A percentile compares a stretch with the other conserved stretches of the same genome.
phyloP scores from a whole-genome alignment of 2,888 invertebrate species.

The Drosophila kuntzei region DNA sequence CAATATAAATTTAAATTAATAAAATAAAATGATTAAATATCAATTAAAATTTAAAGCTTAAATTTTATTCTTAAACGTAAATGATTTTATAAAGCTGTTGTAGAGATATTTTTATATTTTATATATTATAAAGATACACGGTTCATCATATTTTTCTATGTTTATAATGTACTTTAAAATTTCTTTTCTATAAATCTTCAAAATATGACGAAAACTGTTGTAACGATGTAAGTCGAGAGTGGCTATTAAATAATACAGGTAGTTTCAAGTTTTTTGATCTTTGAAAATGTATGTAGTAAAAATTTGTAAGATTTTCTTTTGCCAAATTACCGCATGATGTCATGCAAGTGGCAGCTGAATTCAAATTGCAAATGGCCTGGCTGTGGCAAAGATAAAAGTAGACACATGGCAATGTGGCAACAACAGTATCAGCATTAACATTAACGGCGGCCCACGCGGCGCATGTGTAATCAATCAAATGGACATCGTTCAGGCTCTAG shows the following conservation, averaged over 20 bases:
- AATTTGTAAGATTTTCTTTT: conserved; percentile 10
- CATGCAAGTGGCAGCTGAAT: conserved; percentile 3
- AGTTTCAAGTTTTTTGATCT: background rate
- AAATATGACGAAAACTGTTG: background rate
- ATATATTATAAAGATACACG: too few relatives aligned
- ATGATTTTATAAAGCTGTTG: too few relatives aligned
- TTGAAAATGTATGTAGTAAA: conserved; percentile 1
- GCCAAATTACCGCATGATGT: conserved; percentile 16
- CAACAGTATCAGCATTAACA: conserved; percentile 42
- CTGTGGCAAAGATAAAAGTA: conserved; percentile 8
- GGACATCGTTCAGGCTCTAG: conserved; percentile 48
- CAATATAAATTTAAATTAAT: too few relatives aligned
- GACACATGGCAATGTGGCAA: conserved; percentile 49
- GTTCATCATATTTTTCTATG: too few relatives aligned
- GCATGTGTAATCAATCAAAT: conserved; percentile 74
- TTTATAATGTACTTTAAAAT: too few relatives aligned
- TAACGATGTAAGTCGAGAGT: background rate
- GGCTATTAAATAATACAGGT: background rate
- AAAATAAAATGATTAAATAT: too few relatives aligned
- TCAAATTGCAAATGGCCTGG: conserved; percentile 6
- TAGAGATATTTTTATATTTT: too few relatives aligned
- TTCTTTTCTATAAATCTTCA: too few relatives aligned
- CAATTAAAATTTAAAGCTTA: too few relatives aligned
- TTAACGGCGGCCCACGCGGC: conserved; percentile 65
- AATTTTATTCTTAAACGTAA: too few relatives aligned